Base-by-base conservation (phyloP, 2,888 invertebrate genomes). In the Eulithis prunata region DNA sequence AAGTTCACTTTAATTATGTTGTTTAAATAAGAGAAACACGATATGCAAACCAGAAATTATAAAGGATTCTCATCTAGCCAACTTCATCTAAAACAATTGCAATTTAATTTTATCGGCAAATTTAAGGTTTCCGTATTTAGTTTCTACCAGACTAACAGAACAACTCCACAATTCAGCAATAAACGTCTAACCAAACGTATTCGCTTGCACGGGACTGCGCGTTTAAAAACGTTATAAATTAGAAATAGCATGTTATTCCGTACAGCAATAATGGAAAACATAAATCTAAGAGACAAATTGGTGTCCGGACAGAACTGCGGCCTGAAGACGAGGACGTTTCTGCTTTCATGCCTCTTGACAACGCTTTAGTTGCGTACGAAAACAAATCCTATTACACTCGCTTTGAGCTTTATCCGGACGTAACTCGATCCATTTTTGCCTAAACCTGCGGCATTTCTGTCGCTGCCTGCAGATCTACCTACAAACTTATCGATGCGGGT, bases 261-360 rank as follows among this genome's bases (percentile, higher is more conserved):
- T 79, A 77, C 79, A 79, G 81, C 80, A 81, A 82, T 87, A 88
- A 89, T 89, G 83, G 87, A 87, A 83, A 81, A 85, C 87, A 89
- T 90, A 89, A 90, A 90, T 90, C 87, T 87, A 81, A 81, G 82
- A 86, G 88, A 88, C 88, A 89, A 87, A 88, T 88, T 86, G 84
- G 86, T 84, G 82, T 82, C 82, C 80, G 80, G 80, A 84, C 82
- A 80, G 80, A 79, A 78, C 83, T 82, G 84, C 66, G 80, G 79
- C 78, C 79, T 83, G 83, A 87, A 85, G 87, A 87, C 81, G 82
- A 77, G 82, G 81, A 84, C 82, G 80, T 78, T 81, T 80, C 83
- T 83, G 83, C 81, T 82, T 85, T 82, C 85, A 80, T 87, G 82
- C 80, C 80, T 85, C 86, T 83, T 85, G 85, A 88, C 86, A 86